Base-by-base conservation (phyloP, 2,888 invertebrate species). In the Merodon equestris region DNA sequence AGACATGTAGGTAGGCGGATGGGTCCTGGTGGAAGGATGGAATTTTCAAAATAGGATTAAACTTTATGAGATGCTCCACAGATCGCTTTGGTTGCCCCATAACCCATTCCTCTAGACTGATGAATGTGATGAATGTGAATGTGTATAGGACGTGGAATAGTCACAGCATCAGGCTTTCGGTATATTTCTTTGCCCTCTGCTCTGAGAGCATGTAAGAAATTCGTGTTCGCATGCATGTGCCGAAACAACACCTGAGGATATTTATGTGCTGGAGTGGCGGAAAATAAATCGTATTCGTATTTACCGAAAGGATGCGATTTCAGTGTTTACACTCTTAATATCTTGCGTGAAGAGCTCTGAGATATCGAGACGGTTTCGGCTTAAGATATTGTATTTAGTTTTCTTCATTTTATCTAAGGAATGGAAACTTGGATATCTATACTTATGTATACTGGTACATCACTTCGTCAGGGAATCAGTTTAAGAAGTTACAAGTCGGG, bases 281-380 rank as follows among this genome's bases (percentile, higher is more conserved):
- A 51, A 77, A 72, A 77, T 77, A 77, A 77, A 77, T 77, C 77
- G 72, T 57, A 72, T 77, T 72, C 72, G 67, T 77, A 77, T 77
- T 77, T 77, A 72, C 77, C 72, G 63, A 77, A 72, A 77, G 77
- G 77, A 77, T 77, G 51, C 72, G 72, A 77, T 72, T 77, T 67
- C 77, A 67, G 42, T 77, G 77, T 77, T 77, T 77, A 63, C 72
- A 71, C 61, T 72, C 72, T 72, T 77, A 72, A 77, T 77, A 53
- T 77, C 72, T 61, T 77, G 72, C 67, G 63, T 72, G 72, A 61
- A 67, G 66, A 61, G 66, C 71, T 57, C 45, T 14, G 12, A 45
- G 60, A 60, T 61, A 66, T 61, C 56, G 56, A 47, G 53, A 61
- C 51, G 63, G 58, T 14, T 67, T 42, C 42, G 58, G 53, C 38